A percentile compares a stretch with the other conserved stretches of the same genome.
These are phyloP conservation scores for Falco punctatus DNA, from an alignment of 2,113 vertebrate species.

Conservation along the genomic window DNA sequence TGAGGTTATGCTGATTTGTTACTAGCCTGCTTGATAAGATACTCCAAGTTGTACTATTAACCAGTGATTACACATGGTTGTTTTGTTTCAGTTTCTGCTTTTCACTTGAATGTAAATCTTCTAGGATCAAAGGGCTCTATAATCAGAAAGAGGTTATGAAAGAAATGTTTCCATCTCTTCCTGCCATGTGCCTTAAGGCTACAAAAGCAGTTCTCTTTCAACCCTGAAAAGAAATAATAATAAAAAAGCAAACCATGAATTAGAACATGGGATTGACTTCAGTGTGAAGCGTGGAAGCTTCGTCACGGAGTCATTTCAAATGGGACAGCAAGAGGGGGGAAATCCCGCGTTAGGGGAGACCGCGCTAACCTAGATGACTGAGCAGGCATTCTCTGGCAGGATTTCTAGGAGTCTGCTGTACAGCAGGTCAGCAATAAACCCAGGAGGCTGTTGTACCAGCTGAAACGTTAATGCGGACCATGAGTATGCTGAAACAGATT, in stretches of 20 bases:
- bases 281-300: neutral
- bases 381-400: neutral
- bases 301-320: neutral
- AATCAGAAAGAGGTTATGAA: conserved; percentile 7
- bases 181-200: neutral
- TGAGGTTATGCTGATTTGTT: neutral
- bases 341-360: neutral
- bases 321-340: neutral
- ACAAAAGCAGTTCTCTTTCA: conserved; percentile 4
- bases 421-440: neutral
- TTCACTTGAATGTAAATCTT: neutral
- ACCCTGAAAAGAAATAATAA: neutral
- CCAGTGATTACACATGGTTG: neutral
- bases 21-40: neutral
- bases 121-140: neutral
- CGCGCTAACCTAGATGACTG: neutral
- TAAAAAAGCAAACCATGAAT: neutral
- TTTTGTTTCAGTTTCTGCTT: conserved; percentile 13
- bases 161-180: conserved; percentile 32
- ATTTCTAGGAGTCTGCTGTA: neutral
- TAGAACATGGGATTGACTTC: neutral
- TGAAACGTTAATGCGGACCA: neutral
- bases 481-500: neutral
- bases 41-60: neutral
- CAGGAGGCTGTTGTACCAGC: neutral